Conservation (phyloP, 2,113 vertebrate species). For the Furnarius figulus region DNA sequence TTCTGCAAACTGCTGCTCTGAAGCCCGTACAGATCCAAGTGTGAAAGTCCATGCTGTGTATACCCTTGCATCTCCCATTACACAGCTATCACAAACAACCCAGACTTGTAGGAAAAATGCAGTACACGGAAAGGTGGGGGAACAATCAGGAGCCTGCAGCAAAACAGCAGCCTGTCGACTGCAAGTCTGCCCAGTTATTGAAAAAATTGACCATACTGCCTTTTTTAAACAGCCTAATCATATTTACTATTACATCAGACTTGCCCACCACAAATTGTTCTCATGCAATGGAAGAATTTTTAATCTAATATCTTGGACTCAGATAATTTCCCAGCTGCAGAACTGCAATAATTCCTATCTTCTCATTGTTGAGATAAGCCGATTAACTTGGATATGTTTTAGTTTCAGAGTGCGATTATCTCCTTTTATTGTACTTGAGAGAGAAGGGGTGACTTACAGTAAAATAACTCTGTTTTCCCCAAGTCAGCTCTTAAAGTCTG, state of each 20-base stretch:
- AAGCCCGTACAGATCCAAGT: background rate
- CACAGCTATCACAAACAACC: background rate
- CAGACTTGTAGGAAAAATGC: background rate
- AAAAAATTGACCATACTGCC: conserved; percentile 10
- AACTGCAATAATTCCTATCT: conserved; percentile 41
- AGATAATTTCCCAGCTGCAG: conserved; percentile 47
- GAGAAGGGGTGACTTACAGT: background rate
- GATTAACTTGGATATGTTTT: conserved; percentile 30
- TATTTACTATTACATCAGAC: conserved; percentile 55
- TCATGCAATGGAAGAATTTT: conserved; percentile 47
- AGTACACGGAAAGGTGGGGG: background rate
- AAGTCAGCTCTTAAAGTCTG: background rate
- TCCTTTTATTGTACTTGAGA: conserved; percentile 14
- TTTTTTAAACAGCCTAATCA: conserved; percentile 41
- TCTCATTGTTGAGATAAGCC: conserved; percentile 18
- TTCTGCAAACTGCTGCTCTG: background rate
- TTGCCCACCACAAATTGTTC: background rate
- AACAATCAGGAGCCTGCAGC: background rate
- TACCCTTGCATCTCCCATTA: background rate
- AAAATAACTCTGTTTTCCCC: conserved; percentile 14
- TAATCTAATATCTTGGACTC: conserved; percentile 57
- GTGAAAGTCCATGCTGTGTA: background rate
- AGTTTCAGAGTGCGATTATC: conserved; percentile 31
- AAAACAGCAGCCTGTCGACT: background rate
- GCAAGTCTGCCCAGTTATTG: background rate